Evolutionary conservation across 2,113 vertebrate genomes (phyloP), one percentile per base, ranked within the genome.

Genomic region (Epinephelus moara): DNA sequence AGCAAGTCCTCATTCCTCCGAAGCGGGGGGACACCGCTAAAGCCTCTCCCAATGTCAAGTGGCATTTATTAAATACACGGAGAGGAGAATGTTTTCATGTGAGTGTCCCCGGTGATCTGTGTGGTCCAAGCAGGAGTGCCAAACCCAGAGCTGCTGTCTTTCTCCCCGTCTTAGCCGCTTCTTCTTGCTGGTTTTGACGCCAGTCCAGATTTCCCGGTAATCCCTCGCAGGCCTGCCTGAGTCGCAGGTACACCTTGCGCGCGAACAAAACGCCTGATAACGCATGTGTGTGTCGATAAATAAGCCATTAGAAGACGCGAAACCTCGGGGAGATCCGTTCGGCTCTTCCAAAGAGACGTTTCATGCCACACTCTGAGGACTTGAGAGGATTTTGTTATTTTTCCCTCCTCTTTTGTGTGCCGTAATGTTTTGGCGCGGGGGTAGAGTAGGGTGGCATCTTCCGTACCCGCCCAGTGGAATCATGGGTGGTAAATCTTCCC

Each of bases 31-130:
- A 64, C 68, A 57, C 74, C 0, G 81, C 81, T 90, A 91, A 94
- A 94, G 89, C 90, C 91, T 89, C 85, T 89, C 88, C 91, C 92
- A 91, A 90, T 91, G 94, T 94, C 95, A 93, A 94, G 92, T 89
- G 92, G 92, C 87, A 87, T 92, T 94, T 94, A 89, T 91, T 91
- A 94, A 88, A 87, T 45, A 84, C 82, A 90, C 50, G 47, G 75
- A 87, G 84, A 81, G 71, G 83, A 61, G 85, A 50, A 69, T 68
- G 86, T 91, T 86, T 86, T 88, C 70, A 70, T 73, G 70, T 40
- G 27, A 70, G 74, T 7, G 86, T 94, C 94, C 91, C 94, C 42
- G 59, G 83, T 92, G 93, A 85, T 87, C 88, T 82, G 88, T 93
- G 87, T 88, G 88, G 93, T 91, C 91, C 91, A 93, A 92, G 73